Evolutionary conservation across 1,140 invertebrate species (phyloP), one percentile per base, ranked within the genome.

Genomic region (Trachelipus rathkii): DNA sequence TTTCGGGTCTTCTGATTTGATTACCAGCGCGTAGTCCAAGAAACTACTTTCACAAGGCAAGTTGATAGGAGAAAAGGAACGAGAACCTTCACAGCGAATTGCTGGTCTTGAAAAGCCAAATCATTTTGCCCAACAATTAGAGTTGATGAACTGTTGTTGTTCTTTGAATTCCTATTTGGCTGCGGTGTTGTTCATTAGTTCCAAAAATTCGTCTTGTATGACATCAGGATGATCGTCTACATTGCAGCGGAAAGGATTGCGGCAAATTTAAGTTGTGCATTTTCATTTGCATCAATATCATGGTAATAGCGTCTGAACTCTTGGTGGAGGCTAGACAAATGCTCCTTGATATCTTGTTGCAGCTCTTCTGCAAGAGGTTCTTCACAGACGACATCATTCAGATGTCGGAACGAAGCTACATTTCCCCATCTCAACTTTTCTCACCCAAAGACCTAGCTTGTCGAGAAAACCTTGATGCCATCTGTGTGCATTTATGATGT

Each of bases 351-450:
- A n/a, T n/a, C n/a, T n/a, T n/a, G n/a, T 3, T 72, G 71, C 71
- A 72, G 33, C 44, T 72, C 71, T 44, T 72, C 71, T 43, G 71
- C 71, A 72, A 72, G 71, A 44, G 44, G 71, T 72, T 72, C 71
- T 72, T 72, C 33, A 43, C 44, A 19, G 23, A 74, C 10, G 23
- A 66, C 53, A 23, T 69, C 19, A 70, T 69, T 70, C 33, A 70
- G 33, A 75, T 13, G 67, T 23, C 13, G 43, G 19, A 33, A 75
- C 24, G 60, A 75, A 44, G 74, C 50, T 69, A 68, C 72, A 74
- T 60, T 74, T 74, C 45, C 72, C 13, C 72, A n/a, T 74, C 21
- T 74, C 50, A 44, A 74, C 72, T n/a, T 75, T 75, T 44, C 74
- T 70, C 67, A 53, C 44, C 72, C n/a, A 21, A n/a, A 73, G 72